Evolutionary conservation across 2,888 invertebrate genomes (phyloP), one percentile per base, ranked within the genome.

Genomic region (Apamea sordens): DNA sequence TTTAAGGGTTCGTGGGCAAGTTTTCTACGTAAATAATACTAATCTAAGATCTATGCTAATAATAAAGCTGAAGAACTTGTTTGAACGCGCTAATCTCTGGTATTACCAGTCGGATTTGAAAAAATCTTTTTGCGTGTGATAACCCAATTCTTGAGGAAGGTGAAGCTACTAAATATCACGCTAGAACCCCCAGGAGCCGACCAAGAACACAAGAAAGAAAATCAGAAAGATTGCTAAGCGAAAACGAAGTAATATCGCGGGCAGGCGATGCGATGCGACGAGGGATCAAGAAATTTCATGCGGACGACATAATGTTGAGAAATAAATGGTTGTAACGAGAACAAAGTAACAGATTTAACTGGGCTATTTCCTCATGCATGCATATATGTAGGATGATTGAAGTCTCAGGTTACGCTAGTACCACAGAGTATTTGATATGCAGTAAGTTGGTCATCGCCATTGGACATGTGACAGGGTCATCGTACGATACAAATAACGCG

Each of bases 341-440:
- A 71, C 64, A 73, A 59, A 73, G 63, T 70, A 63, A 75, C 69
- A 67, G 76, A 80, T 80, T 85, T 73, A 87, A 85, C 85, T 85
- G 53, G 80, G 72, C 77, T 85, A 82, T 72, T 88, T 88, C 85
- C 85, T 86, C 15, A 85, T 86, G 70, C 68, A 64, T 36, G 24
- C 41, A 28, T 36, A 79, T 59, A 70, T 61, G 86, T 88, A 70
- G 81, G 81, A 77, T 68, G 75, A 75, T 75, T 70, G 53, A 76
- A 71, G 68, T 67, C 67, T 88, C 88, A 76, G 41, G 82, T 86
- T 86, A 50, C 88, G 21, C 36, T 28, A 71, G 65, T 59, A 21
- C 81, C 85, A 84, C 80, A 87, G 85, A 63, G 32, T 80, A 76
- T 41, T 41, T 36, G 15, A n/a, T 56, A 50, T 41, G 7, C 71